Percentiles rank a stretch among this genome's conserved stretches.
These are phyloP conservation scores for Lipophrys pholis DNA, from an alignment of 2,113 vertebrate species.

Conservation along the genomic window DNA sequence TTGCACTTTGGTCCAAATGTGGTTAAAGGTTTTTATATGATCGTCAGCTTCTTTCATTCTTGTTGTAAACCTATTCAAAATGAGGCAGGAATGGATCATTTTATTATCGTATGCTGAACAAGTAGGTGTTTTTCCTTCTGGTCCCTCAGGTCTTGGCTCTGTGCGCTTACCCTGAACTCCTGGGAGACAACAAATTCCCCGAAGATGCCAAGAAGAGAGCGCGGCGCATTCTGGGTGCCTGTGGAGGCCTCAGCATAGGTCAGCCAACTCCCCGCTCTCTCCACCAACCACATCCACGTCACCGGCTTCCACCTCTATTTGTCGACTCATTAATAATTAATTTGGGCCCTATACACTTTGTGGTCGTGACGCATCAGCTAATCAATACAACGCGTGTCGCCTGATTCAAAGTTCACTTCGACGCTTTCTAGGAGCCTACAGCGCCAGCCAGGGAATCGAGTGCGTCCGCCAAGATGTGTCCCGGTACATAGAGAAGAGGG, in stretches of 20 bases:
- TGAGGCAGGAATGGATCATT: no score
- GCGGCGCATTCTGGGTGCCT: slow-evolving; percentile 81
- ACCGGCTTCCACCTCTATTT: background rate
- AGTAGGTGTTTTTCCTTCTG: no score
- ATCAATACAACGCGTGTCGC: background rate
- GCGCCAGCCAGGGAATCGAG: slow-evolving; percentile 88
- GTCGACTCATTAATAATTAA: slow-evolving; percentile 38
- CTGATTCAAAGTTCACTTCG: slow-evolving; percentile 38
- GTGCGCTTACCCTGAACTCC: slow-evolving; percentile 86
- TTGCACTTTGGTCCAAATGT: no score
- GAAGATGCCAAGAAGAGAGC: slow-evolving; percentile 87
- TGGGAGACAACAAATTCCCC: slow-evolving; percentile 84
- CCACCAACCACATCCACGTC: slow-evolving; percentile 18
- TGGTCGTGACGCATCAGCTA: no score
- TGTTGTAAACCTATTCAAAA: no score
- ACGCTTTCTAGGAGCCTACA: slow-evolving; percentile 86
- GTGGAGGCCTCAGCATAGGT: slow-evolving; percentile 89
- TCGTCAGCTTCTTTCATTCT: no score
- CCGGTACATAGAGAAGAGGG: slow-evolving; percentile 85
- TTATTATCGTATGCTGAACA: no score
- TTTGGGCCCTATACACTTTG: background rate
- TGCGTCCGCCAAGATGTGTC: slow-evolving; percentile 88
- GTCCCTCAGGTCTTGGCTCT: slow-evolving; percentile 81
- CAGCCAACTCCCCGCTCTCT: slow-evolving; percentile 35
- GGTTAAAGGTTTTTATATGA: no score